Conservation (phyloP, 2,797 vertebrate genomes). For the Mus spretus region DNA sequence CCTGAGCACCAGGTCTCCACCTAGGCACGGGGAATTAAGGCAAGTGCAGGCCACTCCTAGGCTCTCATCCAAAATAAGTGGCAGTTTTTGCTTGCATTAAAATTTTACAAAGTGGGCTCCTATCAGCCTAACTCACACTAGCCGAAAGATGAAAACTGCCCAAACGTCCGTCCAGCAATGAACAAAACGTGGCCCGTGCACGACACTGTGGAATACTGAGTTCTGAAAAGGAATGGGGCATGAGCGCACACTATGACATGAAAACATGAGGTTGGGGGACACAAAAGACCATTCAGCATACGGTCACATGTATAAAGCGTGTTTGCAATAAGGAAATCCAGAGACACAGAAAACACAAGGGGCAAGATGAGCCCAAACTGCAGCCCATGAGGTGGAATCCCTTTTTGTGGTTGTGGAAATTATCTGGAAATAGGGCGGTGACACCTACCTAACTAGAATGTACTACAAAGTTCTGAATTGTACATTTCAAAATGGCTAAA, state of each 20-base stretch:
- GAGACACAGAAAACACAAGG: not conserved
- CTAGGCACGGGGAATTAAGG: not conserved
- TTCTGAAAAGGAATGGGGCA: not conserved
- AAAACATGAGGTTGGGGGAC: not conserved
- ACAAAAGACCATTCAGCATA: not conserved
- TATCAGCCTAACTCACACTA: not conserved
- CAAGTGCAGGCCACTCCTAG: not conserved
- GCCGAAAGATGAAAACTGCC: not conserved
- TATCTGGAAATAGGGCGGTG: conserved; percentile 1
- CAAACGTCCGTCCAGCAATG: not conserved
- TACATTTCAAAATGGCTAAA: not conserved
- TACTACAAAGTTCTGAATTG: not conserved
- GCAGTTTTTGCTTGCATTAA: not conserved
- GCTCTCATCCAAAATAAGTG: not conserved
- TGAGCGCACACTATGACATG: too few species aligned
- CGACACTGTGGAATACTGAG: not conserved
- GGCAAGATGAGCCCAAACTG: not conserved
- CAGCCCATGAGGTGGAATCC: not conserved
- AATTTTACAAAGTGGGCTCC: not conserved
- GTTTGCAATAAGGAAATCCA: not conserved
- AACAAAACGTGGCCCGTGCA: not conserved
- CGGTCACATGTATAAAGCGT: not conserved
- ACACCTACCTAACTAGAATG: not conserved
- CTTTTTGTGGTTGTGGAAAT: not conserved
- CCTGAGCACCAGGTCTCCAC: not conserved